Evolutionary conservation across 2,797 vertebrate species (phyloP).

Genomic region (Sebastiscus albofasciatus): DNA sequence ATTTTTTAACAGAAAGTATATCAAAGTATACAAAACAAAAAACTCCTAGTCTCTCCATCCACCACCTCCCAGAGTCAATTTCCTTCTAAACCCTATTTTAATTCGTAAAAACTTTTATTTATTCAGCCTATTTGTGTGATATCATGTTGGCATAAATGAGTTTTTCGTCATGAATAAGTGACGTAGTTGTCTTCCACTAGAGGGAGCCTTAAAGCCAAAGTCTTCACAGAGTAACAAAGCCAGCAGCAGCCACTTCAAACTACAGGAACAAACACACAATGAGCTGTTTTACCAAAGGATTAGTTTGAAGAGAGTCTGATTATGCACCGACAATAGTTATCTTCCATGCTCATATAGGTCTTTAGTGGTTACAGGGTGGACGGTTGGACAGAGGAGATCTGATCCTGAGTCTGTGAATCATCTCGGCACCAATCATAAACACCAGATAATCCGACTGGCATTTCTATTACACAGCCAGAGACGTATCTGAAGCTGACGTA

Average conservation of each 20-base stretch:
- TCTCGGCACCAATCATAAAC: conserved; percentile 38
- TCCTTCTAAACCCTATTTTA: background rate
- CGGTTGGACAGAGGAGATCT: conserved; percentile 6
- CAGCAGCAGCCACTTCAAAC: background rate
- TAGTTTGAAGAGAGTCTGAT: conserved; percentile 9
- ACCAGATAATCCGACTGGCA: conserved; percentile 19
- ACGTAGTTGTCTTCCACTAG: conserved; percentile 51
- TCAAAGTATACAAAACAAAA: background rate
- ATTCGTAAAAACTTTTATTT: background rate
- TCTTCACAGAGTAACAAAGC: background rate
- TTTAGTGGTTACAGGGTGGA: background rate
- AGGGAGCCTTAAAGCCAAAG: conserved; percentile 51
- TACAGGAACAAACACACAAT: conserved; percentile 7
- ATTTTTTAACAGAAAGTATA: background rate
- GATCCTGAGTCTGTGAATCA: conserved; percentile 29
- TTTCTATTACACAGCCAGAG: conserved; percentile 14
- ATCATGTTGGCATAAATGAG: background rate
- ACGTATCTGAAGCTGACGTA: conserved; percentile 26
- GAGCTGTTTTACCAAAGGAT: background rate
- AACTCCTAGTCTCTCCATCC: accelerated
- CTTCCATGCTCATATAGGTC: conserved; percentile 1
- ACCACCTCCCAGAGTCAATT: background rate
- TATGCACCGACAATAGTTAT: background rate
- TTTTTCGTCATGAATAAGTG: background rate
- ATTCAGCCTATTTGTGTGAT: background rate